These are phyloP conservation scores for Cossypha niveicapilla DNA, from an alignment of 2,797 vertebrate genomes.

Conservation along the genomic window DNA sequence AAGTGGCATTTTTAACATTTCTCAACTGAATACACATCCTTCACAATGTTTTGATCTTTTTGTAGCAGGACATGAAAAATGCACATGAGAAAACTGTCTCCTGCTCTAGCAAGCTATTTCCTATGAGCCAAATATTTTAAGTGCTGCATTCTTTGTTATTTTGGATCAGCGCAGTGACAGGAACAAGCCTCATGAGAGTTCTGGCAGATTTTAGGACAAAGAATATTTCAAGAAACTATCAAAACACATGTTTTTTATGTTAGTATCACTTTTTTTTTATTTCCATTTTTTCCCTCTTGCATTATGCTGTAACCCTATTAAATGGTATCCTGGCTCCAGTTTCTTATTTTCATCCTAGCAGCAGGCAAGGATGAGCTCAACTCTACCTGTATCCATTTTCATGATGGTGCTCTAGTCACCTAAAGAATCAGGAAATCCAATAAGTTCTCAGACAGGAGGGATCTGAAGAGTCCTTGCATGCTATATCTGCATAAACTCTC, in stretches of 20 bases:
- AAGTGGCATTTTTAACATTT: slow-evolving; percentile 16
- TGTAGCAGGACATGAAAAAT: slow-evolving; percentile 18
- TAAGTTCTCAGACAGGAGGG: neutral
- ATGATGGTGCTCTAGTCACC: neutral
- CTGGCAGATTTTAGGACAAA: neutral
- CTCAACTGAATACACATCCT: neutral
- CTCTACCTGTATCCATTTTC: neutral
- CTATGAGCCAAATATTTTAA: neutral
- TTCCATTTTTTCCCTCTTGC: neutral
- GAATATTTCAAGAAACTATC: neutral
- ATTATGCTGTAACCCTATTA: neutral
- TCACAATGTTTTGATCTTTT: slow-evolving; percentile 30
- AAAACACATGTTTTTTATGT: neutral
- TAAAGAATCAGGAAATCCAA: neutral
- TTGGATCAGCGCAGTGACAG: neutral
- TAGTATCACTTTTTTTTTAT: neutral
- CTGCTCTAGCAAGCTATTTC: neutral
- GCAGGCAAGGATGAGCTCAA: neutral
- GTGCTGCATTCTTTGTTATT: neutral
- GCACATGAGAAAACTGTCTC: neutral
- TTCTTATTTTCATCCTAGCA: neutral
- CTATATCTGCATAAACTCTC: neutral
- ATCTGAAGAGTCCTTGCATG: neutral
- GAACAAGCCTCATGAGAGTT: neutral
- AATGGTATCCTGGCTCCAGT: neutral